Percentiles rank a stretch among this genome's conserved stretches.
Conservation (phyloP, 2,797 vertebrate species). For the Smutsia temminckii region DNA sequence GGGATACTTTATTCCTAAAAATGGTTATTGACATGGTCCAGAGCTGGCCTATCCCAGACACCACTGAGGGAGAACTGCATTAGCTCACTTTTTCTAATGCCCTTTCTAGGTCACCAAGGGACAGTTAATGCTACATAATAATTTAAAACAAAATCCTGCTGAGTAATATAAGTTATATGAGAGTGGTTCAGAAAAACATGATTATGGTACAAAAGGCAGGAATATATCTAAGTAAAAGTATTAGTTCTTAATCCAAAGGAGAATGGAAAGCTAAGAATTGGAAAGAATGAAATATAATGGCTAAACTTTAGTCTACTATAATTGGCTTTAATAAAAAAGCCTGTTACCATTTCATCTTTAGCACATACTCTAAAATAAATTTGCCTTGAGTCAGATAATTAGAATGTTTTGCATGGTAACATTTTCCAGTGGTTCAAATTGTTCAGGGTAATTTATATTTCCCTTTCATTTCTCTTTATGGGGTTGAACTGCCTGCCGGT, state of each 20-base stretch:
- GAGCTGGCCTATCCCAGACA: background rate
- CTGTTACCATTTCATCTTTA: background rate
- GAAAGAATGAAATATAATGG: background rate
- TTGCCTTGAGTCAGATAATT: slow-evolving; percentile 5
- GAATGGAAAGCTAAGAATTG: background rate
- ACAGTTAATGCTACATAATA: background rate
- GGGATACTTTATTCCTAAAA: background rate
- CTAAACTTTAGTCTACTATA: background rate
- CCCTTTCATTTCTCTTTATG: background rate
- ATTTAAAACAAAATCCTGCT: background rate
- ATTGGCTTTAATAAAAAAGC: background rate
- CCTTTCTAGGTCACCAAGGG: background rate
- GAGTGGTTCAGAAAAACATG: background rate
- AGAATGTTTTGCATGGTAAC: background rate
- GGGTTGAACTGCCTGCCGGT: background rate
- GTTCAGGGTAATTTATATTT: background rate
- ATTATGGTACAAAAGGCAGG: background rate
- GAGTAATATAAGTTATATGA: background rate
- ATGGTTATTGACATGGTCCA: background rate
- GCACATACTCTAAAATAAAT: background rate
- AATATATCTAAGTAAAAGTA: background rate
- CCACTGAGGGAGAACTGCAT: background rate
- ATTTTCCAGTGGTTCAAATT: background rate
- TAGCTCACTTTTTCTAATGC: background rate
- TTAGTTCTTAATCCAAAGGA: background rate